phyloP scores from a whole-genome alignment of 2,888 invertebrate genomes.

The Heteropelma amictum region DNA sequence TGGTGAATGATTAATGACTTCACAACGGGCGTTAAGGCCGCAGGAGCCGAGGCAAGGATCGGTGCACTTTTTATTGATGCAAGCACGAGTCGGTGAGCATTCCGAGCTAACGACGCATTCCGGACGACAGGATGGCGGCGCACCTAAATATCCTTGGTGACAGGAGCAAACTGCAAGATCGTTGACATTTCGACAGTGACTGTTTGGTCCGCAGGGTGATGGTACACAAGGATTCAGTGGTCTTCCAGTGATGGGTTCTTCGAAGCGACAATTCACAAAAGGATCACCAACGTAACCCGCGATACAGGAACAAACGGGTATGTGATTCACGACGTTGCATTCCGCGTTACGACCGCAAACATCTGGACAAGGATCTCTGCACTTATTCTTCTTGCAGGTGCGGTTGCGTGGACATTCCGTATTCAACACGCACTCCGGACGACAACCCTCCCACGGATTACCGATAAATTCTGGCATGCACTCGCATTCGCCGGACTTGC shows the following conservation, averaged over 20 bases:
- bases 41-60: constrained; percentile 81
- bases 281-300: constrained; percentile 77
- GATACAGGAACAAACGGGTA: constrained; percentile 81
- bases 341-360: constrained; percentile 88
- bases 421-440: constrained; percentile 90
- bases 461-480: constrained; percentile 85
- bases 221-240: constrained; percentile 74
- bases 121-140: constrained; percentile 78
- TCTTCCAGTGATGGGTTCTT: constrained; percentile 58
- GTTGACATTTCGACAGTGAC: constrained; percentile 76
- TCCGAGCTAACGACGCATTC: constrained; percentile 78
- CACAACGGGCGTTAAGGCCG: constrained; percentile 79
- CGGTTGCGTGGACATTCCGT: constrained; percentile 88
- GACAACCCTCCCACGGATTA: constrained; percentile 86
- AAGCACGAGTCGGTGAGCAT: constrained; percentile 81
- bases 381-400: constrained; percentile 89
- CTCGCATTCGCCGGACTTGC: constrained; percentile 84
- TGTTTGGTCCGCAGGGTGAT: constrained; percentile 77
- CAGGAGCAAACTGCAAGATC: constrained; percentile 78
- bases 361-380: constrained; percentile 90
- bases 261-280: constrained; percentile 74
- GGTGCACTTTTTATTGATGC: constrained; percentile 85
- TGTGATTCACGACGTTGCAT: constrained; percentile 88
- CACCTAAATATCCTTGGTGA: constrained; percentile 77
- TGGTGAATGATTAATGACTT: constrained; percentile 80